phyloP scores from a whole-genome alignment of 2,888 invertebrate genomes.

The Scelioninae gen. 1 region DNA sequence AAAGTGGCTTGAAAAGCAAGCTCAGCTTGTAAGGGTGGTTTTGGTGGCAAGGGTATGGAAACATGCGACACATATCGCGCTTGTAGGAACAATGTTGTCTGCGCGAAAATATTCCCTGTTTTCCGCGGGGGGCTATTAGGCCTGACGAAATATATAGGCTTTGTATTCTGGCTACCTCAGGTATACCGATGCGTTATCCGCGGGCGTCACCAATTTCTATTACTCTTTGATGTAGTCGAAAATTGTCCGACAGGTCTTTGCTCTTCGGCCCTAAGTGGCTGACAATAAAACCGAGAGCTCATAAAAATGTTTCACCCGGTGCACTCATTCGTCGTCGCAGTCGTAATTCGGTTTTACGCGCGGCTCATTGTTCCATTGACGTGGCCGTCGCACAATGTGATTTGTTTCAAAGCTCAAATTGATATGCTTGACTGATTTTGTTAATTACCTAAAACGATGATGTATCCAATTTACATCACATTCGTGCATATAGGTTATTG shows the following conservation, averaged over 20 bases:
- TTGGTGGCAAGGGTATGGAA: slow-evolving; percentile 74
- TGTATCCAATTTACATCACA: slow-evolving; percentile 58
- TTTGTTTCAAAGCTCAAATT: slow-evolving; percentile 51
- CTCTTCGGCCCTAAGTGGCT: slow-evolving; percentile 31
- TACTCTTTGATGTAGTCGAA: slow-evolving; percentile 34
- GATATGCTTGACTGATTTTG: slow-evolving; percentile 50
- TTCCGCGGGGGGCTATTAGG: slow-evolving; percentile 81
- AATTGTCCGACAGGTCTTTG: slow-evolving; percentile 48
- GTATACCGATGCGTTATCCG: slow-evolving; percentile 67
- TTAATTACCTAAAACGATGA: slow-evolving; percentile 69
- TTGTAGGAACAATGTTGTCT: slow-evolving; percentile 83
- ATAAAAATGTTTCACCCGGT: slow-evolving; percentile 18
- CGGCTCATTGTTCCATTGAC: slow-evolving; percentile 48
- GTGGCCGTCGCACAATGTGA: slow-evolving; percentile 38
- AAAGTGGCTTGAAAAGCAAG: slow-evolving; percentile 82
- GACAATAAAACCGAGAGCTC: slow-evolving; percentile 24
- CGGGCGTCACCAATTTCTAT: slow-evolving; percentile 36
- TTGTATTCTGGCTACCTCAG: too few species aligned
- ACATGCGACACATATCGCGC: slow-evolving; percentile 72
- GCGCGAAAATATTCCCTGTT: slow-evolving; percentile 81
- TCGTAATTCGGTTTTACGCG: slow-evolving; percentile 53
- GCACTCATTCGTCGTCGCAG: too few species aligned
- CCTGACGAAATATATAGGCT: slow-evolving; percentile 82
- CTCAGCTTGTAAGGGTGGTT: slow-evolving; percentile 78
- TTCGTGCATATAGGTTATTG: slow-evolving; percentile 48